These are phyloP conservation scores for Acrobeloides nanus DNA, from an alignment of 2,888 invertebrate genomes.

Conservation along the genomic window DNA sequence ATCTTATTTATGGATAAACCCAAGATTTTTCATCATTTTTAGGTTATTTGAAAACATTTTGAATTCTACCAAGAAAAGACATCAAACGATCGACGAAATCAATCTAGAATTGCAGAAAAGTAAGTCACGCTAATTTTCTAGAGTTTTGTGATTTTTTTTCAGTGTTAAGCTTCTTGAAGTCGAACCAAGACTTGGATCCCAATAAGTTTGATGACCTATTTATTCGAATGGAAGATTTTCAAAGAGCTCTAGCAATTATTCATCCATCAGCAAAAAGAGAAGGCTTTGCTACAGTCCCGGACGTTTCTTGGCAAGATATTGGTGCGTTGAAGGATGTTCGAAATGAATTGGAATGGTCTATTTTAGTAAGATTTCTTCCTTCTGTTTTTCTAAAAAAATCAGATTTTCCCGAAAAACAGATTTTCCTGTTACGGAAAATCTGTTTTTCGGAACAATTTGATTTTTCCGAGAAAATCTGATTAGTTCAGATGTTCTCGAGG, in stretches of 20 bases:
- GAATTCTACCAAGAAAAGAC: too few relatives aligned
- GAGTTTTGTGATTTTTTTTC: conserved; percentile 22
- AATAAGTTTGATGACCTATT: conserved; percentile 21
- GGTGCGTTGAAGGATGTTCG: conserved; percentile 81
- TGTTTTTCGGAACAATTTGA: too few relatives aligned
- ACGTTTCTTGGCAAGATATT: conserved; percentile 91
- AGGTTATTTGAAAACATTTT: conserved; percentile 14
- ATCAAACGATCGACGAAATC: conserved; percentile 12
- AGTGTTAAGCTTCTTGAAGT: conserved; percentile 41
- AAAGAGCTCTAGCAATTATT: conserved; percentile 30
- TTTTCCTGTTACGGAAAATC: too few relatives aligned
- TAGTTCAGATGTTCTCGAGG: too few relatives aligned
- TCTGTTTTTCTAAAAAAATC: too few relatives aligned
- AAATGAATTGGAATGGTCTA: conserved; percentile 79
- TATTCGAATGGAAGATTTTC: conserved; percentile 38
- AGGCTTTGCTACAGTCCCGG: conserved; percentile 93
- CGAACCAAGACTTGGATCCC: conserved; percentile 30
- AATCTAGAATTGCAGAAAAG: conserved; percentile 8
- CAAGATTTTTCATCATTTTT: neutral
- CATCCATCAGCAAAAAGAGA: conserved; percentile 70
- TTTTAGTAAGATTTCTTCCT: conserved; percentile 58
- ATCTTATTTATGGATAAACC: too few relatives aligned
- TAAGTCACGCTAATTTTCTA: conserved; percentile 29
- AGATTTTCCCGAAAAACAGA: too few relatives aligned
- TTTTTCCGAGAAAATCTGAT: too few relatives aligned